These are phyloP conservation scores for Pilophorus perplexus DNA, from an alignment of 2,888 invertebrate species.

Conservation along the genomic window DNA sequence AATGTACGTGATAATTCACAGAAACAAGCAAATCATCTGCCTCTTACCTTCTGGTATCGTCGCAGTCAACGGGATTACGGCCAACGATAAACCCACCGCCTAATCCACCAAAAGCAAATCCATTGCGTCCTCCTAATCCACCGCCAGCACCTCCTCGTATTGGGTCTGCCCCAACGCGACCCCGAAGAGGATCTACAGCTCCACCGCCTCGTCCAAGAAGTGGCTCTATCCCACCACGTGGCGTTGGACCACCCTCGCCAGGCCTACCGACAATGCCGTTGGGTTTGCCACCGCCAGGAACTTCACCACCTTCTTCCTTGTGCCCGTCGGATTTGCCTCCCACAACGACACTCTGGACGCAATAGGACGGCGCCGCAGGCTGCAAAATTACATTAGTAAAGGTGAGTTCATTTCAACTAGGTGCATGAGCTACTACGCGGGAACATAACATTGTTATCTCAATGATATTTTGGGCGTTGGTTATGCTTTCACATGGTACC, in stretches of 20 bases:
- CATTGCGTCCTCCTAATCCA: background rate
- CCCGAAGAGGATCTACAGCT: background rate
- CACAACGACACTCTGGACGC: conserved; percentile 36
- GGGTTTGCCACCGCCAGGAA: background rate
- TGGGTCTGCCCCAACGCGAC: background rate
- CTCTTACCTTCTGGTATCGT: no score
- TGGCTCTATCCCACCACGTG: background rate
- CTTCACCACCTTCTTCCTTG: background rate
- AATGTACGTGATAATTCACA: no score
- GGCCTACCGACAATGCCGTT: background rate
- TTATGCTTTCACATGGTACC: no score
- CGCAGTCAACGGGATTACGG: no score
- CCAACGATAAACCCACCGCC: no score
- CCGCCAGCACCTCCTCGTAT: background rate
- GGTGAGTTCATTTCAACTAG: no score
- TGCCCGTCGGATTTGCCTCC: conserved; percentile 18
- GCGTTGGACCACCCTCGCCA: background rate
- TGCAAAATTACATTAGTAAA: no score
- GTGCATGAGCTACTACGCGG: no score
- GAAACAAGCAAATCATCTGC: no score
- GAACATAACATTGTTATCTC: no score
- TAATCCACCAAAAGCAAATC: no score
- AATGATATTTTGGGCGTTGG: background rate
- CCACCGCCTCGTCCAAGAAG: background rate
- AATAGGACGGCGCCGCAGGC: conserved; percentile 30